phyloP scores from a whole-genome alignment of 1,140 invertebrate genomes.

The Tenebrio molitor region DNA sequence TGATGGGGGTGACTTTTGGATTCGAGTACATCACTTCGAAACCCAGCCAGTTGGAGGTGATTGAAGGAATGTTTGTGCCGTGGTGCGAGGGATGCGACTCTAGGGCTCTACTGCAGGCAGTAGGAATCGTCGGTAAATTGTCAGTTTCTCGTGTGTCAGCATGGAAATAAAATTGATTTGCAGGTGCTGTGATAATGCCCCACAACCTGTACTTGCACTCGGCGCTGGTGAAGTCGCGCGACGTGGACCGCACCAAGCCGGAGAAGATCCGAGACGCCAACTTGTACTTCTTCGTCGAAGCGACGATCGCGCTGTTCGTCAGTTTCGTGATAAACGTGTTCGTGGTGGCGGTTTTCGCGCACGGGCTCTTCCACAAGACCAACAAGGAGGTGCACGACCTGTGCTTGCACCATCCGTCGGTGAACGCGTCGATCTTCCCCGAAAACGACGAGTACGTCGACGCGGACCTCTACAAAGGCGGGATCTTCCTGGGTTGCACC shows the following conservation, averaged over 20 bases:
- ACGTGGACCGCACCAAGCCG: conserved; percentile 82
- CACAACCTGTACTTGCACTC: conserved; percentile 96
- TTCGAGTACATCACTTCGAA: conserved; percentile 86
- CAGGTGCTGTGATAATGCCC: conserved; percentile 91
- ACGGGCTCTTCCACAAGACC: conserved; percentile 82
- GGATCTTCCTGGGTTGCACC: conserved; percentile 87
- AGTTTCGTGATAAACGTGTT: conserved; percentile 94
- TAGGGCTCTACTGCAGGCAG: conserved; percentile 82
- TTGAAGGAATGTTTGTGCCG: conserved; percentile 89
- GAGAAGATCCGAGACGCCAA: conserved; percentile 87
- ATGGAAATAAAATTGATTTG: conserved; percentile 33
- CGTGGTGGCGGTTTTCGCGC: conserved; percentile 91
- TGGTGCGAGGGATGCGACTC: conserved; percentile 82
- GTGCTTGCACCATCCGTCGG: conserved; percentile 50
- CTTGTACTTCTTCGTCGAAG: conserved; percentile 92
- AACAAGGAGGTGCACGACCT: conserved; percentile 69
- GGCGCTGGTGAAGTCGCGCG: conserved; percentile 90
- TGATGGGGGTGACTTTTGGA: conserved; percentile 93
- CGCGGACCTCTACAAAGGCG: conserved; percentile 87
- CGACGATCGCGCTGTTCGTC: conserved; percentile 84
- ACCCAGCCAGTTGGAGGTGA: conserved; percentile 80
- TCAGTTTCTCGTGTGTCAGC: too few species aligned
- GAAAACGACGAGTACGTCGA: conserved; percentile 72
- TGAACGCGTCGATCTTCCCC: conserved; percentile 58
- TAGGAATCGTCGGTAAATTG: conserved; percentile 83